These are phyloP conservation scores for Capitulum mitella DNA, from an alignment of 2,888 invertebrate species.

Conservation along the genomic window DNA sequence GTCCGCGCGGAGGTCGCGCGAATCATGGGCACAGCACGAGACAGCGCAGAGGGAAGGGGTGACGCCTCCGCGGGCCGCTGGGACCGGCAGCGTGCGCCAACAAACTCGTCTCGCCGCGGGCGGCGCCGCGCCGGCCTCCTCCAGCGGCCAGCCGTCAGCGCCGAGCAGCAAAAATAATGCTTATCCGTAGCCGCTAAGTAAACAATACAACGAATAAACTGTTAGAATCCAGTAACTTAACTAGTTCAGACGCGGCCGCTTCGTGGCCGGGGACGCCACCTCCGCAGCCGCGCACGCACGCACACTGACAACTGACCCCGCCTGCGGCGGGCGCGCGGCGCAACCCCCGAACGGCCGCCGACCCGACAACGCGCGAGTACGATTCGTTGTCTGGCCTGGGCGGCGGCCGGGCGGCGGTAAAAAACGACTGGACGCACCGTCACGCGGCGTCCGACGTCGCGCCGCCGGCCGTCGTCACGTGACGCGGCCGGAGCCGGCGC, in stretches of 20 bases:
- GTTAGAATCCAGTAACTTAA: conserved; percentile 12
- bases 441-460: neutral
- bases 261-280: neutral
- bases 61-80: too few relatives aligned
- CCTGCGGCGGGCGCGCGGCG: neutral
- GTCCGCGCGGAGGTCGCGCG: neutral
- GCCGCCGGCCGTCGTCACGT: neutral
- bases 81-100: too few relatives aligned
- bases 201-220: conserved; percentile 13
- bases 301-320: too few relatives aligned
- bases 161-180: neutral
- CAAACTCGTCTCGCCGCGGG: too few relatives aligned
- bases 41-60: neutral
- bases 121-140: neutral
- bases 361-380: neutral
- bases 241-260: neutral
- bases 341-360: neutral
- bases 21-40: neutral
- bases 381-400: neutral
- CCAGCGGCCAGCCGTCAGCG: too few relatives aligned
- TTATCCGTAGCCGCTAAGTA: neutral
- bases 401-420: neutral
- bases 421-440: neutral
- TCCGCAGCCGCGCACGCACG: neutral
- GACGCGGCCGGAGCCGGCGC: neutral